Percentiles rank a stretch among this genome's conserved stretches.
Evolutionary conservation across 2,797 vertebrate species (phyloP).

Genomic region (Neopelma chrysocephalum): DNA sequence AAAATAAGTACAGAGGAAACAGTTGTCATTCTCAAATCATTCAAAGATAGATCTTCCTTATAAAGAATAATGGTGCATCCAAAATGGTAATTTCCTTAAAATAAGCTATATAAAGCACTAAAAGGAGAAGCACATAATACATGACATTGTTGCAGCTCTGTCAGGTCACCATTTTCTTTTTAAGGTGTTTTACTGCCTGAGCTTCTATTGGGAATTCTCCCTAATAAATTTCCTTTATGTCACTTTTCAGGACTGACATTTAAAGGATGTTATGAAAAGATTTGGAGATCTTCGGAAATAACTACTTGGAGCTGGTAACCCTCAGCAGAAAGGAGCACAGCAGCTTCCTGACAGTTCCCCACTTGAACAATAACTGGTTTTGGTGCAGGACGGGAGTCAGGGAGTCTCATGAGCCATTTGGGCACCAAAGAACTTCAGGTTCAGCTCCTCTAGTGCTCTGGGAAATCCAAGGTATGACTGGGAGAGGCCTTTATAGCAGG

Average conservation of each 20-base stretch:
- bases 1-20: neutral
- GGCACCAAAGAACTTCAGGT: rapidly evolving
- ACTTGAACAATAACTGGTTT: neutral
- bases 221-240: slow-evolving; percentile 44
- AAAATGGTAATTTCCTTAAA: slow-evolving; percentile 23
- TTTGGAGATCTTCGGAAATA: neutral
- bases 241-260: neutral
- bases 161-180: slow-evolving; percentile 39
- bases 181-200: slow-evolving; percentile 23
- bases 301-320: neutral
- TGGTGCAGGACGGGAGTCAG: neutral
- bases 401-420: neutral
- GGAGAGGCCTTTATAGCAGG: neutral
- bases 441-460: neutral
- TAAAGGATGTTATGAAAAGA: neutral
- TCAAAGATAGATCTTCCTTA: neutral
- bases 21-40: neutral
- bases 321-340: neutral
- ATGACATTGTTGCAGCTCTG: neutral
- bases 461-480: neutral
- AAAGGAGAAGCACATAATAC: slow-evolving; percentile 23
- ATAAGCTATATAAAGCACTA: slow-evolving; percentile 19
- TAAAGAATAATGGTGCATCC: slow-evolving; percentile 34
- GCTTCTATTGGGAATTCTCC: slow-evolving; percentile 40
- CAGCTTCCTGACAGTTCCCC: neutral